Percentiles rank a stretch among this genome's conserved stretches.
Conservation (phyloP, 2,888 invertebrate genomes). For the Abrostola tripartita region DNA sequence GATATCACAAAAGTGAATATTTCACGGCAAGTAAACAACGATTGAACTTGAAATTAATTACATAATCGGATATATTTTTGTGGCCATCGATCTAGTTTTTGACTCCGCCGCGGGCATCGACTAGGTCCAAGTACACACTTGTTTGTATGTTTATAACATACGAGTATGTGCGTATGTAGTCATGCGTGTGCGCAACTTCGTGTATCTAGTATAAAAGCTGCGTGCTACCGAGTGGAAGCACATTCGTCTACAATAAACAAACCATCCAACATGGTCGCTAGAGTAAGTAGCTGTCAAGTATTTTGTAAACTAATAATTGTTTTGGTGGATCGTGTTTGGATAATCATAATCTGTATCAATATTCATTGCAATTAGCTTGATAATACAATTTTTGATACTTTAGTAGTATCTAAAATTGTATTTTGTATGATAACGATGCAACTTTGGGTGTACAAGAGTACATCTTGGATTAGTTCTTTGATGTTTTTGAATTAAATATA, state of each 20-base stretch:
- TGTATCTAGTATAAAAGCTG: constrained; percentile 74
- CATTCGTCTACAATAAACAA: constrained; percentile 72
- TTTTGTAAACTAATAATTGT: not conserved
- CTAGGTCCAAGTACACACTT: constrained; percentile 45
- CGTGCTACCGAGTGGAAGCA: constrained; percentile 51
- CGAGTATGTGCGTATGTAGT: constrained; percentile 43
- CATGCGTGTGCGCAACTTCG: constrained; percentile 53
- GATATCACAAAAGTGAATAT: no score
- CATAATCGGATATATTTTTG: constrained; percentile 34
- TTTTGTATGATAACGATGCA: no score
- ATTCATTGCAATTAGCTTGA: no score
- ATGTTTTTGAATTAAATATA: no score
- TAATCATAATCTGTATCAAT: no score
- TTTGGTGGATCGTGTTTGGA: no score
- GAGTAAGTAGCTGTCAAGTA: constrained; percentile 71
- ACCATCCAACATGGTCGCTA: constrained; percentile 79
- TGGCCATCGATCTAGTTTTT: constrained; percentile 53
- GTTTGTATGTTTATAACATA: constrained; percentile 40
- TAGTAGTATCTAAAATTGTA: no score
- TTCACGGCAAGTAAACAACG: constrained; percentile 32
- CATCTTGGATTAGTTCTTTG: no score
- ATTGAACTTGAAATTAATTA: constrained; percentile 53
- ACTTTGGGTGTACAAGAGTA: no score
- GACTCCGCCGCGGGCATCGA: constrained; percentile 54
- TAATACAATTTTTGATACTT: no score